A percentile compares a stretch with the other conserved stretches of the same genome.
Conservation (phyloP, 2,113 vertebrate species). For the Salvelinus alpinus region DNA sequence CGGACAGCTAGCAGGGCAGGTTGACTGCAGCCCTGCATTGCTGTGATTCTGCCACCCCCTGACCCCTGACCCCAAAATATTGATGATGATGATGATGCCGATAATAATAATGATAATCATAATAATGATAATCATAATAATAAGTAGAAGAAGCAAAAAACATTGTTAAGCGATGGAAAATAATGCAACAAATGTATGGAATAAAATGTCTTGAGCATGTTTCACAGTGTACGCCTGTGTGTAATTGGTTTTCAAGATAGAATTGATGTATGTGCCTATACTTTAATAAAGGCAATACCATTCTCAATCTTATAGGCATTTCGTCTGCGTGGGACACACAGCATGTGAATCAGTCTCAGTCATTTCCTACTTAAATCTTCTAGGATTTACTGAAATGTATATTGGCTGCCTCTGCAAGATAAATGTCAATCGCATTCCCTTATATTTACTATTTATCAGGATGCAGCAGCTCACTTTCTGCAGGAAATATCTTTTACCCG, state of each 20-base stretch:
- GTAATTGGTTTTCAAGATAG: slow-evolving; percentile 72
- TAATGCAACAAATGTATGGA: slow-evolving; percentile 30
- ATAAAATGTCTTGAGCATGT: slow-evolving; percentile 41
- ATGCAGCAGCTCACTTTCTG: slow-evolving; percentile 76
- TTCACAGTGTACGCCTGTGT: slow-evolving; percentile 40
- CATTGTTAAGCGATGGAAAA: neutral
- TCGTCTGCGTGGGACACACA: slow-evolving; percentile 74
- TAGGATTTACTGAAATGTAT: slow-evolving; percentile 83
- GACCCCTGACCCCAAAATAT: slow-evolving; percentile 29
- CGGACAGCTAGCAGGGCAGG: slow-evolving; percentile 54
- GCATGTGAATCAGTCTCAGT: slow-evolving; percentile 76
- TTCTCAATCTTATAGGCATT: slow-evolving; percentile 73
- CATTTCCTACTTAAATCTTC: slow-evolving; percentile 81
- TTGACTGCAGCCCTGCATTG: slow-evolving; percentile 51
- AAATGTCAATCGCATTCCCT: slow-evolving; percentile 81
- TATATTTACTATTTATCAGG: slow-evolving; percentile 84
- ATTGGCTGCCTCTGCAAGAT: slow-evolving; percentile 87
- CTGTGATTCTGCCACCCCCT: slow-evolving; percentile 47
- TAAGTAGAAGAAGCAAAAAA: neutral
- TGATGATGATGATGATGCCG: neutral
- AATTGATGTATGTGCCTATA: slow-evolving; percentile 61
- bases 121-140: neutral
- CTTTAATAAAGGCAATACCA: slow-evolving; percentile 67
- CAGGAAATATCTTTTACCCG: slow-evolving; percentile 76
- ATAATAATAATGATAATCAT: slow-evolving; percentile 10